Percentiles rank a stretch among this genome's conserved stretches.
phyloP scores from a whole-genome alignment of 2,113 vertebrate genomes.

The Marmota monax region DNA sequence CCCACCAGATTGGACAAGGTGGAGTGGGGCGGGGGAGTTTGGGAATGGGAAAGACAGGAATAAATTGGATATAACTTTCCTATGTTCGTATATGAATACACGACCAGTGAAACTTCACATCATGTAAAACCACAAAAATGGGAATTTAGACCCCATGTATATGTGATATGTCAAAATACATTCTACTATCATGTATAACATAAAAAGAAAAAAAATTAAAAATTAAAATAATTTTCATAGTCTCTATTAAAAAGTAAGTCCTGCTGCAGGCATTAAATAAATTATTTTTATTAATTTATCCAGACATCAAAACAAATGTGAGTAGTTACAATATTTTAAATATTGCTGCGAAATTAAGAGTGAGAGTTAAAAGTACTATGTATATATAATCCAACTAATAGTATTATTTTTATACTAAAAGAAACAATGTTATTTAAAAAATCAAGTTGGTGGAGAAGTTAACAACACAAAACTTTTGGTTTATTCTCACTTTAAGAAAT shows the following conservation, averaged over 20 bases:
- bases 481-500: conserved; percentile 58
- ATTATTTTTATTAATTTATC: conserved; percentile 33
- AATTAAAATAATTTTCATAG: neutral
- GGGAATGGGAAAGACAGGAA: too few species aligned
- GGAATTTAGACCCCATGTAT: too few species aligned
- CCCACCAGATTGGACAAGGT: too few species aligned
- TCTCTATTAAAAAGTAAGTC: conserved; percentile 6
- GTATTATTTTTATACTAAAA: conserved; percentile 9
- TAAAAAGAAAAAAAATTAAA: too few species aligned
- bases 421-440: neutral
- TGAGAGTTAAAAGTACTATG: neutral
- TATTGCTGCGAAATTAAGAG: conserved; percentile 47
- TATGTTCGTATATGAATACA: too few species aligned
- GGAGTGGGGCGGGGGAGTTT: too few species aligned
- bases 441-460: conserved; percentile 26
- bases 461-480: conserved; percentile 2
- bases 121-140: too few species aligned
- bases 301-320: conserved; percentile 45
- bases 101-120: too few species aligned
- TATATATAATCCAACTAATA: neutral
- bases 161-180: too few species aligned
- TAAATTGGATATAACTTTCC: too few species aligned
- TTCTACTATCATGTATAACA: too few species aligned
- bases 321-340: neutral
- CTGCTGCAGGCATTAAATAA: neutral